Evolutionary conservation across 2,113 vertebrate genomes (phyloP).

Genomic region (Misgurnus anguillicaudatus): DNA sequence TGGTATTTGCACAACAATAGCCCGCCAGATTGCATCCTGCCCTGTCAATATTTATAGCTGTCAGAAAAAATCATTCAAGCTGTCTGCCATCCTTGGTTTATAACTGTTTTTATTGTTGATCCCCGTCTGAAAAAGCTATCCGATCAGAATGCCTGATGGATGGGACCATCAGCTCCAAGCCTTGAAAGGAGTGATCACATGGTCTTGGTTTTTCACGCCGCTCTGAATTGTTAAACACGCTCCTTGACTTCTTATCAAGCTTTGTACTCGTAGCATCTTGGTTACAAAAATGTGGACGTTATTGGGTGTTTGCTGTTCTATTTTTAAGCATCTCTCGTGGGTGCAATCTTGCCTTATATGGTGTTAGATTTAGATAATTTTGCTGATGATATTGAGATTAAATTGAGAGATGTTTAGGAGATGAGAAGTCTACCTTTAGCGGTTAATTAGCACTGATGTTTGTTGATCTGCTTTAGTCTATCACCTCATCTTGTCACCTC

Average conservation of each 20-base stretch:
- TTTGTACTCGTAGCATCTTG: not conserved
- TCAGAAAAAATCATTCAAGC: conserved; percentile 15
- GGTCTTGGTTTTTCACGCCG: not conserved
- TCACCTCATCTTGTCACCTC: not conserved
- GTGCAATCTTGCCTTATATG: not conserved
- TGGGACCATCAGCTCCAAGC: not conserved
- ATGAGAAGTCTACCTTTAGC: not conserved
- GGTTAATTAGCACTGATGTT: conserved; percentile 3
- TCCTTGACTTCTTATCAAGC: not conserved
- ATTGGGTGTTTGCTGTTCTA: not conserved
- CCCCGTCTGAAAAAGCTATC: conserved; percentile 5
- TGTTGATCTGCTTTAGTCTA: not conserved
- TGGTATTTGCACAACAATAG: conserved; percentile 36
- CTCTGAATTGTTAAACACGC: conserved; percentile 1
- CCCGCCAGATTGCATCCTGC: conserved; percentile 33
- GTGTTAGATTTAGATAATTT: not conserved
- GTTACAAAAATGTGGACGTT: not conserved
- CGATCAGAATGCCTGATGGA: conserved; percentile 6
- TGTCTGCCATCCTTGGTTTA: conserved; percentile 18
- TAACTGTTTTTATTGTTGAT: not conserved
- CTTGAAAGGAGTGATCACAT: conserved; percentile 22
- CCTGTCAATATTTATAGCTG: conserved; percentile 14
- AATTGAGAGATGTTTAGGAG: too few species aligned
- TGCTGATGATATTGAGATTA: not conserved
- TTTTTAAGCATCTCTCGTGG: not conserved